Conservation (phyloP, 1,140 invertebrate genomes). For the Drosophila pallidifrons region DNA sequence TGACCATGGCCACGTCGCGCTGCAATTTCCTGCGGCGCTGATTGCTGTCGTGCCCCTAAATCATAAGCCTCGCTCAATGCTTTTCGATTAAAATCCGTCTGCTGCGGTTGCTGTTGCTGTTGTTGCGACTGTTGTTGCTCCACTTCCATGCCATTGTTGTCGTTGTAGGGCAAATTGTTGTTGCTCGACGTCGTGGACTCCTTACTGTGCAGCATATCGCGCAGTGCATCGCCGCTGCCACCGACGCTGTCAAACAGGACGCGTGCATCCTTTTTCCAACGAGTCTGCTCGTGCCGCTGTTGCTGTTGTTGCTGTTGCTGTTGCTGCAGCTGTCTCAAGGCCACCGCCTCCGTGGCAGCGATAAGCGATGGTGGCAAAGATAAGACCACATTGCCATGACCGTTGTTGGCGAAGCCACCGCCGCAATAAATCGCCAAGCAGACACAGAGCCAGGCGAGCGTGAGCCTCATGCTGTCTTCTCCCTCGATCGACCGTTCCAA, state of each 20-base stretch:
- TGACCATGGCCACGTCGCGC: slow-evolving; percentile 19
- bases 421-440: slow-evolving; percentile 83
- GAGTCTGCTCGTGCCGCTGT: slow-evolving; percentile 34
- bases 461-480: slow-evolving; percentile 77
- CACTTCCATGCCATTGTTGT: slow-evolving; percentile 11
- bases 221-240: slow-evolving; percentile 47
- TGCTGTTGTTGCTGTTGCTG: slow-evolving; percentile 10
- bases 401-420: slow-evolving; percentile 59
- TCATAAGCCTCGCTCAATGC: slow-evolving; percentile 57
- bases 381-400: slow-evolving; percentile 75
- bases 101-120: slow-evolving; percentile 14
- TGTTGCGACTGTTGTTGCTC: slow-evolving; percentile 30
- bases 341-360: slow-evolving; percentile 76
- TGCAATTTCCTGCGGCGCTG: slow-evolving; percentile 77
- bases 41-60: slow-evolving; percentile 70
- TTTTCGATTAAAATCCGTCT: slow-evolving; percentile 79
- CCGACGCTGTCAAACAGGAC: slow-evolving; percentile 67
- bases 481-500: slow-evolving; percentile 61
- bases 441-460: slow-evolving; percentile 76
- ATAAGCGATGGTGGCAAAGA: slow-evolving; percentile 85
- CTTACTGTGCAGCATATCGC: slow-evolving; percentile 59
- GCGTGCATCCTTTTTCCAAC: slow-evolving; percentile 80
- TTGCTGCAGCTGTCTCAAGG: slow-evolving; percentile 64
- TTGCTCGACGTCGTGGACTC: slow-evolving; percentile 31
- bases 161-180: slow-evolving; percentile 30